phyloP scores from a whole-genome alignment of 2,888 invertebrate genomes.

The Disparrhopalites patrizii region DNA sequence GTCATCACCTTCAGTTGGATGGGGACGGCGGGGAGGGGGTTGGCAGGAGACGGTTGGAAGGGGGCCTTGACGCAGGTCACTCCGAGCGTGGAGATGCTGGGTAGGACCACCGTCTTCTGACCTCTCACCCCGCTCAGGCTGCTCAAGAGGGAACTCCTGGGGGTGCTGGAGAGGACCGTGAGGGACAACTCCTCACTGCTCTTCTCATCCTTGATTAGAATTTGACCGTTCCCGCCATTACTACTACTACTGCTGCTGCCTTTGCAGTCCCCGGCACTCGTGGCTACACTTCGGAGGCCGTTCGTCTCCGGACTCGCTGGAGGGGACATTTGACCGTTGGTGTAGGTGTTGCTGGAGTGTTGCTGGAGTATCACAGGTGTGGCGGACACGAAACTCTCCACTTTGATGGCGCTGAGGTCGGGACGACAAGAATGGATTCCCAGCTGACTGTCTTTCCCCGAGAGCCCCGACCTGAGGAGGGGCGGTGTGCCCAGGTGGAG shows the following conservation, averaged over 20 bases:
- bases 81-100: slow-evolving; percentile 45
- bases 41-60: background rate
- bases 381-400: background rate
- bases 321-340: slow-evolving; percentile 52
- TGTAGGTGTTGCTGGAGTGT: slow-evolving; percentile 39
- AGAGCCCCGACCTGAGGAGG: background rate
- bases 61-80: slow-evolving; percentile 29
- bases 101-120: slow-evolving; percentile 25
- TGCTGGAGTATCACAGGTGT: slow-evolving; percentile 1
- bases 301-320: slow-evolving; percentile 53
- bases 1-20: slow-evolving; percentile 53
- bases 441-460: background rate
- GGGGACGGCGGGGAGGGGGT: slow-evolving; percentile 9
- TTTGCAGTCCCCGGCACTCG: background rate
- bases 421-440: background rate
- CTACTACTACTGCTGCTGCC: background rate
- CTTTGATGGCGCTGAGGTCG: background rate
- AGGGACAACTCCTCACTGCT: slow-evolving; percentile 1
- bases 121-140: slow-evolving; percentile 4
- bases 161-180: background rate
- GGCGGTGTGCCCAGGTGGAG: slow-evolving; percentile 1
- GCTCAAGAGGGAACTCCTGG: slow-evolving; percentile 20
- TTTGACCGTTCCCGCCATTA: background rate
- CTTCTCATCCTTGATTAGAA: background rate
- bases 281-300: background rate